Evolutionary conservation across 2,888 invertebrate species (phyloP), one percentile per base, ranked within the genome.

Genomic region (Drosophila formosana): DNA sequence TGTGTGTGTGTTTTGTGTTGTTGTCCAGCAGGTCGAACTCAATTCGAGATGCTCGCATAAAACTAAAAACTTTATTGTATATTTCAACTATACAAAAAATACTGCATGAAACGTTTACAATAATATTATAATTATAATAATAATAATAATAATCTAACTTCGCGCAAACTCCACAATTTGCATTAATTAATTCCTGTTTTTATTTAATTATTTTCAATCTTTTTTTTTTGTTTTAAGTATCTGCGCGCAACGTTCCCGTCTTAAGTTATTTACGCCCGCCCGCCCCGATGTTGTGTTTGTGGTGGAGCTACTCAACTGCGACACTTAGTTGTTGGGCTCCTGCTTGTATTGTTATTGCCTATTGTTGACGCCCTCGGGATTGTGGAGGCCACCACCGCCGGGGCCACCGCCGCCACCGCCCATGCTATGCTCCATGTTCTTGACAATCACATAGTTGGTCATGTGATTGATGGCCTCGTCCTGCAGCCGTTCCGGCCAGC

Each of bases 381-480:
- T 90, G 55, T 88, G 85, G 23, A 82, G 62, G 18, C 73, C 79
- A 13, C 71, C 73, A 34, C 77, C 75, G 5, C 77, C 75, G 6
- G 74, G 65, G 8, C 63, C 78, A 46, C 78, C 78, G 46, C 78
- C 77, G 55, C 86, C 85, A 71, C 86, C 85, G 73, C 89, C 89
- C 89, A 91, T 89, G 75, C 89, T 88, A 57, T 92, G 91, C 70
- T 91, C 91, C 91, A 91, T 92, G 51, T 91, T 91, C 77, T 91
- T 91, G 61, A 91, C 92, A 80, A 91, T 90, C 61, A 91, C 90
- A 76, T 91, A 91, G 79, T 91, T 91, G 23, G 91, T 91, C 75
- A 91, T 91, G 60, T 91, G 91, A 84, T 91, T 91, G 43, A 91
- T 92, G 66, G 91, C 91, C 76, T 91, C 91, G 61, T 91, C 91